Base-by-base conservation (phyloP, 30 jellyfish, hydroid and myxozoan species). In the Hydra vulgaris region DNA sequence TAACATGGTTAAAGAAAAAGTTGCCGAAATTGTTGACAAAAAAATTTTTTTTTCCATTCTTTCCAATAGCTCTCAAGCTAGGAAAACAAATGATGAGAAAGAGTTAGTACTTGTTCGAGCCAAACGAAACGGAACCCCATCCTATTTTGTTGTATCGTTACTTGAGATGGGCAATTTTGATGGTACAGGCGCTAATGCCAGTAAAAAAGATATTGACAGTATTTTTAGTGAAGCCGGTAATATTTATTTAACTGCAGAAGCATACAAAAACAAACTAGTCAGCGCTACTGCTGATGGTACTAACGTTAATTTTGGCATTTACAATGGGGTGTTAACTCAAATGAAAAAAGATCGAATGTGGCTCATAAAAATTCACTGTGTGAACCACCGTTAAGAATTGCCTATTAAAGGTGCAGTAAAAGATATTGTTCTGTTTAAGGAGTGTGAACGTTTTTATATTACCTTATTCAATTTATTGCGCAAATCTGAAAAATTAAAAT, bases 321-420 rank as follows among this genome's bases (percentile, higher is more conserved):
- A n/a, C n/a, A n/a, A n/a, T n/a, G n/a, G n/a, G n/a, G n/a, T n/a
- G n/a, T n/a, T n/a, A n/a, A n/a, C n/a, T n/a, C n/a, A n/a, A n/a
- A n/a, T n/a, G n/a, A n/a, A n/a, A n/a, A n/a, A n/a, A n/a, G n/a
- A n/a, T n/a, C n/a, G n/a, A n/a, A n/a, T n/a, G n/a, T n/a, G n/a
- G n/a, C n/a, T n/a, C n/a, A n/a, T n/a, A n/a, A 66, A 66, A 76
- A 85, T 85, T 81, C 95, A 86, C 83, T 86, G 88, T 66, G 83
- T 74, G 26, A 81, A 86, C 83, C 94, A 86, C 81, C 83, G 84
- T 20, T 79, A 80, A 23, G 84, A 86, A 87, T 80, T 86, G 19
- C 88, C 95, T 25, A 53, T 87, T 15, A 82, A 87, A 66, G 95
- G 77, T 77, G 85, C 79, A 18, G 67, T 74, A 17, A 87, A 81